Evolutionary conservation across 1,140 invertebrate genomes (phyloP), one percentile per base, ranked within the genome.

Genomic region (Zaprionus tsacasi): DNA sequence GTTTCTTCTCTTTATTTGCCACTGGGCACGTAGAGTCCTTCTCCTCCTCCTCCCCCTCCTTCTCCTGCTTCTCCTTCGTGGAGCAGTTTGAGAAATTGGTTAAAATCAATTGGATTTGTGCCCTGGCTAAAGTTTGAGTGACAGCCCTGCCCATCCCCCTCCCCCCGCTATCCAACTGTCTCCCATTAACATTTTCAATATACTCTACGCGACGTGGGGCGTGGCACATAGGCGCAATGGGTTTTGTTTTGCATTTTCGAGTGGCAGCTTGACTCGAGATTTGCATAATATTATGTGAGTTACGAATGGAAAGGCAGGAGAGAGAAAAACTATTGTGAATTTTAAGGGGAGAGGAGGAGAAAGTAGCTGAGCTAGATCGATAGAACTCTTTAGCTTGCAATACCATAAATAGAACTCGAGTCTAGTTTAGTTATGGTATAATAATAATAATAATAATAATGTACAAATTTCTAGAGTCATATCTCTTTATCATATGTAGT

Each of bases 71-170:
- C 58, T 50, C 13, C 45, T 55, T 43, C 11, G 13, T 57, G 3
- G 40, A 55, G 73, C 70, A 78, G 83, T 81, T 81, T 83, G 85
- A 88, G 80, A 83, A 81, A 88, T 88, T 88, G 85, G 85, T 89
- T 89, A 80, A 88, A 88, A 88, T 88, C 83, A 88, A 88, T 88
- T 88, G 85, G 80, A 89, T 88, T 87, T 88, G 83, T 61, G 72
- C 67, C 48, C 48, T 58, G 61, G 17, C 61, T 56, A 61, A 56
- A 65, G 72, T 77, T 82, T 80, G 79, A 82, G 60, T 81, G 79
- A 70, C 77, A 79, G 79, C 66, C 40, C 54, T 45, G 67, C 57
- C 56, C 60, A 45, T 45, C 21, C 58, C 17, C 15, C 13, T 3
- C 13, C 11, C n/a, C 13, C 27, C 17, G 12, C 1, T n/a, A 2